Base-by-base conservation (phyloP, 2,797 vertebrate genomes). In the Phyllotis vaccarum region DNA sequence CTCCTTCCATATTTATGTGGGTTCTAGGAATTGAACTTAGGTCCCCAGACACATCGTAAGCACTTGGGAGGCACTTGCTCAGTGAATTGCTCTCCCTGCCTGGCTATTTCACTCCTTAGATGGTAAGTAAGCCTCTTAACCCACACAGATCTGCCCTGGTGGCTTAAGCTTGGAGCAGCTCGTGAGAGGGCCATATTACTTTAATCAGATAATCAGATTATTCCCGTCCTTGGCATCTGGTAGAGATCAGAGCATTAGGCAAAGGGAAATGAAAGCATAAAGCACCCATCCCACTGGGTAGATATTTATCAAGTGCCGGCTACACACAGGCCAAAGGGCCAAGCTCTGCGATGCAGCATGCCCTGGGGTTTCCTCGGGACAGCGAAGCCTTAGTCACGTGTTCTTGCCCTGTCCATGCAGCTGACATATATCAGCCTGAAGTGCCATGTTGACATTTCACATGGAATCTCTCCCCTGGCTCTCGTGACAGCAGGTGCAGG, bases 61-160 rank as follows among this genome's bases (percentile, higher is more conserved):
- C 70, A 8, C 72, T 90, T 72, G 5, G 37, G 3, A 64, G 54
- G 34, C 72, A 2, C 76, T 37, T 60, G 24, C 46, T 81, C 90
- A 78, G 62, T 72, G 31, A 87, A 72, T 60, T 14, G 54, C 29
- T 49, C 58, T 40, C 54, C 22, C 29, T 10, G 56, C 40, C 86
- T 58, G 82, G 58, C 75, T 87, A 80, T 54, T 40, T 76, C 72
- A 16, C 75, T 49, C 52, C 17, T 17, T 12, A 66, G 54, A 49
- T 40, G 54, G 22, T 97, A 97, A 98, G 22, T 97, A 97, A 98
- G 93, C 97, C 80, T 89, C 97, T 97, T 96, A 85, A 95, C 22
- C 68, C 72, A 27, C 68, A 7, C 34, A 17, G 92, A 97, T 95
- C 95, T 78, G 62, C 27, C 81, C 83, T 3, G 8, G n/a, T 22